Base-by-base conservation (phyloP, 2,888 invertebrate species). In the Xestoiulus laeticollis region DNA sequence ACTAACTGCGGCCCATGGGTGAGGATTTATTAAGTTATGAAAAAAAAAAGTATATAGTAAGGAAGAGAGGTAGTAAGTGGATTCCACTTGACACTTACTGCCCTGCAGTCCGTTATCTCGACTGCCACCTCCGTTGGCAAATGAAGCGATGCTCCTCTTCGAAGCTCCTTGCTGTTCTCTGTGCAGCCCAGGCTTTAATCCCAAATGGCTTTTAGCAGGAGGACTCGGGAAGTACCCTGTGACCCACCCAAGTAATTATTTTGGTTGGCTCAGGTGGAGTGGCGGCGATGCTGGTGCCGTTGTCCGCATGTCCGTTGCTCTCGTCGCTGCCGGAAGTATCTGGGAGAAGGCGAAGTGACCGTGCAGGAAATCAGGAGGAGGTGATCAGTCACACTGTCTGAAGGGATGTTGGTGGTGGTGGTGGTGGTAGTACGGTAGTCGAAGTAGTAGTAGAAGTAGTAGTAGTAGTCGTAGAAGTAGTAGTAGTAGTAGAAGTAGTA, bases 141-240 rank as follows among this genome's bases (percentile, higher is more conserved):
- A 59, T 59, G 59, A 59, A 22, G 22, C 59, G 59, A 59, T 59
- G 59, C 68, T 68, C 68, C 68, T 68, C 68, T 68, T 68, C 68
- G 26, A 68, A 68, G 68, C 26, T 68, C 26, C 68, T 68, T 12
- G 68, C 68, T 68, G 26, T 68, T 68, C 26, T 68, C 68, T 68
- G 68, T 68, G 68, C 68, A 68, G 68, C 68, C 68, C 68, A 68
- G 68, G 68, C 68, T 68, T 68, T 68, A 68, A 68, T 68, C 68
- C 68, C 68, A 68, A 68, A 68, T 68, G 68, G 68, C 68, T 68
- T 68, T 68, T 89, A 90, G 88, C 90, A 90, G 90, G 90, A 89
- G 90, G 91, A 90, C 90, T 91, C 90, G 90, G 91, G 90, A 90
- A 91, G 90, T 90, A 91, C 89, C 90, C 91, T 90, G 90, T 91